Evolutionary conservation across 2,113 vertebrate genomes (phyloP).

Genomic region (Tenebrosternarchus preto): DNA sequence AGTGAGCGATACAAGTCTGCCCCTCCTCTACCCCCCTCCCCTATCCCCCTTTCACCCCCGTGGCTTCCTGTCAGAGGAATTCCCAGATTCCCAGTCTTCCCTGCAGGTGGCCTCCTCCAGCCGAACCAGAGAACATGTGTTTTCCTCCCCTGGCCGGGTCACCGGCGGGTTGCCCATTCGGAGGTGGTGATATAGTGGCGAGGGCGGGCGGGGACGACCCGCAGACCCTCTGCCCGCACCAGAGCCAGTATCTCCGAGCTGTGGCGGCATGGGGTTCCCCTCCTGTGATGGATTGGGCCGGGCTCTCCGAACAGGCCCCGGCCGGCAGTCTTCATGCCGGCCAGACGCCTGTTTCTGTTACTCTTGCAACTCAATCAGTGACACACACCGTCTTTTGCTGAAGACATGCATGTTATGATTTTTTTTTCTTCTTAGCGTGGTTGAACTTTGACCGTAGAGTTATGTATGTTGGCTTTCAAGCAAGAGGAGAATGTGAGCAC

Average conservation of each 20-base stretch:
- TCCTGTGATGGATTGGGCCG: conserved; percentile 76
- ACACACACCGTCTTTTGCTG: conserved; percentile 64
- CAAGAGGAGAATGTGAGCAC: conserved; percentile 66
- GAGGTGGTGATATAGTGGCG: conserved; percentile 76
- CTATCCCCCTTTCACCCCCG: conserved; percentile 55
- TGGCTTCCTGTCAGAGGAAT: conserved; percentile 77
- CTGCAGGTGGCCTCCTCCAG: conserved; percentile 83
- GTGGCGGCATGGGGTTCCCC: conserved; percentile 62
- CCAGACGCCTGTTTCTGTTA: conserved; percentile 63
- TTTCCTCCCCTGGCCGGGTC: conserved; percentile 82
- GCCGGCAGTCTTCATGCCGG: conserved; percentile 38
- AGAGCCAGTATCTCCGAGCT: conserved; percentile 62
- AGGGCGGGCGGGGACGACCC: conserved; percentile 65
- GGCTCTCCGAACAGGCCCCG: conserved; percentile 38
- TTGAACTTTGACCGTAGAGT: conserved; percentile 76
- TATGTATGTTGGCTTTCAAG: conserved; percentile 74
- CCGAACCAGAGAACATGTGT: conserved; percentile 88
- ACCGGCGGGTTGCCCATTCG: conserved; percentile 78
- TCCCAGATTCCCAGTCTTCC: conserved; percentile 84
- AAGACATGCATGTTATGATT: conserved; percentile 61
- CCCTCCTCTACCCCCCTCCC: conserved; percentile 51
- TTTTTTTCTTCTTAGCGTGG: conserved; percentile 52
- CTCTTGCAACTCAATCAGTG: conserved; percentile 75
- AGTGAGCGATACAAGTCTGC: conserved; percentile 32
- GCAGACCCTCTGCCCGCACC: conserved; percentile 56